Evolutionary conservation across 2,888 invertebrate genomes (phyloP), one percentile per base, ranked within the genome.

Genomic region (Ectemnius continuus): DNA sequence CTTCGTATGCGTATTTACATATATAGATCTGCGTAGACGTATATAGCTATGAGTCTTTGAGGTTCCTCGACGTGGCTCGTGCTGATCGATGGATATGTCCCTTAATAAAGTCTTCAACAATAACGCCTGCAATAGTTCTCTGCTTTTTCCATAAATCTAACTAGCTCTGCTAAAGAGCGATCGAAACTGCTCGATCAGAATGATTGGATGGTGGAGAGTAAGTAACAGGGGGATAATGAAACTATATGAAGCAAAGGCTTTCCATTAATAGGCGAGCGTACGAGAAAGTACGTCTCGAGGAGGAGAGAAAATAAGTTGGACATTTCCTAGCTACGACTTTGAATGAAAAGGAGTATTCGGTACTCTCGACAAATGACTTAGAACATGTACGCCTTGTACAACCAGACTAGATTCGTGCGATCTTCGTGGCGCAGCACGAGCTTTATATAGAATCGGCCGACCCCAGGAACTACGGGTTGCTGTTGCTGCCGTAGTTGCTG

Each of bases 351-450:
- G 45, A 6, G 67, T 66, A 56, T 73, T 28, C 36, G 28, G 56
- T 78, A 78, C 23, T 23, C 23, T 23, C 23, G 23, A 36, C 36
- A 36, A 36, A 36, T 36, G 36, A 36, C 80, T 87, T 82, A 91
- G 80, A 91, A 91, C 78, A 87, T 90, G 86, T 91, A 90, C 79
- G 90, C 90, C 84, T 91, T 91, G 80, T 88, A 89, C 60, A 91
- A 82, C 89, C 89, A 88, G 73, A 90, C 90, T 72, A 89, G 77
- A 70, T 90, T 88, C 52, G 87, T 81, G 20, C 85, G 84, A 71
- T 89, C 90, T 61, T 89, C 89, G 70, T 88, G 89, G 70, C 86
- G 86, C 60, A 91, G 83, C 65, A 91, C 89, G 72, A 91, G 79
- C 52, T 88, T 83, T 67, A 91, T 90, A 74, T 91, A 91, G 60